Evolutionary conservation across 1,140 invertebrate genomes (phyloP).

Genomic region (Scaptomyza hsui): DNA sequence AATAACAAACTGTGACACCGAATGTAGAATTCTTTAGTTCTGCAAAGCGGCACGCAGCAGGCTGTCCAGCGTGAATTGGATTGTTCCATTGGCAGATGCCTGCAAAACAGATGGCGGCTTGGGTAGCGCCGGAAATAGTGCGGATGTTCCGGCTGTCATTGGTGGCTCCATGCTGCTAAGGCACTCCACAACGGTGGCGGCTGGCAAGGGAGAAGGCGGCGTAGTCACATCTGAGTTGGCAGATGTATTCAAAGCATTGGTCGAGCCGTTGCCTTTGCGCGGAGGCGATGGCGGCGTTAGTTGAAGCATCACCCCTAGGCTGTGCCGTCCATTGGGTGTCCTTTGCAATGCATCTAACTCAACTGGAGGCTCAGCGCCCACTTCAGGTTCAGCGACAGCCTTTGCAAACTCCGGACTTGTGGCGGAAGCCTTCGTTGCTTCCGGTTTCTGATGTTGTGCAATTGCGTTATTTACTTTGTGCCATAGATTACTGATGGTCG

Average conservation of each 20-base stretch:
- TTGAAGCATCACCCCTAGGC: neutral
- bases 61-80: conserved; percentile 66
- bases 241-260: conserved; percentile 6
- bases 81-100: conserved; percentile 66
- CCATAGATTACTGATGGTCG: conserved; percentile 64
- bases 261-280: conserved; percentile 17
- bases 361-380: neutral
- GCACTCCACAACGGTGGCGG: conserved; percentile 42
- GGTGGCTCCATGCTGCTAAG: conserved; percentile 49
- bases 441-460: conserved; percentile 48
- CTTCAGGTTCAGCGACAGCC: neutral
- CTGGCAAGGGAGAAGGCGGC: conserved; percentile 12
- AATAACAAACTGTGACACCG: conserved; percentile 25
- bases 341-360: conserved; percentile 15
- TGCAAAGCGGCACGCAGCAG: conserved; percentile 73
- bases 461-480: conserved; percentile 67
- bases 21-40: conserved; percentile 47
- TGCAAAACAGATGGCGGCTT: conserved; percentile 70
- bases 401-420: neutral
- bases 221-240: conserved; percentile 12
- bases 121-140: conserved; percentile 63
- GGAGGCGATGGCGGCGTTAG: conserved; percentile 44
- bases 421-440: conserved; percentile 5
- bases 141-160: conserved; percentile 32
- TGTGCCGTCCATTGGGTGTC: conserved; percentile 44